Base-by-base conservation (phyloP, 2,888 invertebrate genomes). In the Ophion costatus region DNA sequence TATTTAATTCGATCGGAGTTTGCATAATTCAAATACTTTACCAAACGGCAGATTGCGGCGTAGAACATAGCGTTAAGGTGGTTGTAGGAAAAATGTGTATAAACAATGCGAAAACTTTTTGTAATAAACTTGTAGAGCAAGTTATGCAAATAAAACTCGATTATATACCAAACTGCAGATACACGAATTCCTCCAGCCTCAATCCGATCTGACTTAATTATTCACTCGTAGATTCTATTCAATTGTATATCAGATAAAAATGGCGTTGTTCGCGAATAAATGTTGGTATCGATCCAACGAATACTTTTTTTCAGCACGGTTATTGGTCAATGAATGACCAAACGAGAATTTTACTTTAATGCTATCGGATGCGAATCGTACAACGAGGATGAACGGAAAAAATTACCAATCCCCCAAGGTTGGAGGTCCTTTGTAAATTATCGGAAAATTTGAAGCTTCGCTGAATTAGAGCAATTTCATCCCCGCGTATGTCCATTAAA, bases 401-500 rank as follows among this genome's bases (percentile, higher is more conserved):
- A 51, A 17, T 51, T 17, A 14, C 5, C 17, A 51, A 51, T 51
- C 14, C 14, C 17, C 2, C 17, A 51, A 51, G 11, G 17, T 2
- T 51, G 51, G 51, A 51, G 5, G 42, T 45, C 11, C 20, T 22
- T 45, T n/a, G 9, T 42, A 17, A 17, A 24, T 69, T 17, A 24
- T 69, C 17, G 45, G 24, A 24, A 24, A 29, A 24, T 17, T 51
- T 51, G 51, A 24, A 51, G 51, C 14, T 51, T 1, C 5, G 51
- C 51, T 3, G 14, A 17, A 3, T 24, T 17, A 2, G 9, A 6
- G 3, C 7, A 51, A 51, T 51, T 51, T 17, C 24, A 24, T 24
- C 51, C 45, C 29, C n/a, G 24, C 33, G 71, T 33, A n/a, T 20
- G 56, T 17, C 56, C 56, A 11, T 83, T 79, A 76, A 70, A 80